These are phyloP conservation scores for Forbesichthys papilliferus DNA, from an alignment of 2,113 vertebrate species.

Conservation along the genomic window DNA sequence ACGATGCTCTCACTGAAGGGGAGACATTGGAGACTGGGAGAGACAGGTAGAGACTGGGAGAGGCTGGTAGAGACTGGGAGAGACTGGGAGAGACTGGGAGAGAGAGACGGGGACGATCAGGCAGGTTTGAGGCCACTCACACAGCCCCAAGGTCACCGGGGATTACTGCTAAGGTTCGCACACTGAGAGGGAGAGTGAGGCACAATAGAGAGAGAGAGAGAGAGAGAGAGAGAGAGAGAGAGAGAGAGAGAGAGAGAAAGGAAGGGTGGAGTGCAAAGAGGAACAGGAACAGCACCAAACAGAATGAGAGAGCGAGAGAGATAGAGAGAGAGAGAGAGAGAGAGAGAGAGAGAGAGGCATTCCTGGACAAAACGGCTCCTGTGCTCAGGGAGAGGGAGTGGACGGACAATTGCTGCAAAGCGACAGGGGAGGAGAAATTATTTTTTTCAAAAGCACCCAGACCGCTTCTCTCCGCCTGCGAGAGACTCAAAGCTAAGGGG, in stretches of 20 bases:
- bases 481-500: not conserved
- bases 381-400: slow-evolving; percentile 21
- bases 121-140: slow-evolving; percentile 53
- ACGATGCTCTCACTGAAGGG: slow-evolving; percentile 9
- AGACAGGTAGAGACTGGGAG: slow-evolving; percentile 9
- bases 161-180: slow-evolving; percentile 56
- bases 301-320: slow-evolving; percentile 27
- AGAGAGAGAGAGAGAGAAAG: slow-evolving; percentile 21
- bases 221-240: slow-evolving; percentile 26
- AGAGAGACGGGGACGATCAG: slow-evolving; percentile 24
- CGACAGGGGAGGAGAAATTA: not conserved
- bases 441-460: not conserved
- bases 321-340: slow-evolving; percentile 9
- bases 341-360: slow-evolving; percentile 14
- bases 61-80: not conserved
- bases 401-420: slow-evolving; percentile 18
- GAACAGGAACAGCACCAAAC: slow-evolving; percentile 56
- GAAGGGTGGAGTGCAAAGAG: slow-evolving; percentile 32
- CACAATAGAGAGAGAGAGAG: not conserved
- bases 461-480: slow-evolving; percentile 9
- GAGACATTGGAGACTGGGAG: not conserved
- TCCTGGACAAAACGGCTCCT: slow-evolving; percentile 27
- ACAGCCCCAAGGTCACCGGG: slow-evolving; percentile 65
- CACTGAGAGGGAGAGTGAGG: slow-evolving; percentile 34
- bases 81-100: not conserved